Base-by-base conservation (phyloP, 2,113 vertebrate species). In the Suncus etruscus region DNA sequence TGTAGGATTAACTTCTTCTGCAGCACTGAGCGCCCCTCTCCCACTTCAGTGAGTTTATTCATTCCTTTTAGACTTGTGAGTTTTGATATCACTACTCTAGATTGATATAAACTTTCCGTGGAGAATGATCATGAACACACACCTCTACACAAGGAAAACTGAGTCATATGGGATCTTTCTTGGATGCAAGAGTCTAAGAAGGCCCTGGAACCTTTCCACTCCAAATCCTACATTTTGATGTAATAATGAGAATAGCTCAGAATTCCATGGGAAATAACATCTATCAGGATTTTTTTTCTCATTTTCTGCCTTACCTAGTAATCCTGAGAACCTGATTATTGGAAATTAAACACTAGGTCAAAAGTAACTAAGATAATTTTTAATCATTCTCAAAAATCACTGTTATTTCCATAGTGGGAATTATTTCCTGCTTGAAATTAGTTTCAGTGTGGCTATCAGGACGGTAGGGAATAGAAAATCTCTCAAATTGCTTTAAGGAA, bases 371-470 rank as follows among this genome's bases (percentile, higher is more conserved):
- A 51, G 63, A 91, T 86, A 61, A 81, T 45, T 39, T 47, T 29
- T 65, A 68, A 51, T 83, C 14, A 39, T 86, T 89, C 65, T 18
- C 73, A 73, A 86, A 54, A 39, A 39, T 39, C 39, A 39, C 5
- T 74, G 58, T 61, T 80, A 82, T 92, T 94, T 91, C 86, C 47
- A 29, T 51, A 54, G 24, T 74, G 76, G 68, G n/a, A 89, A 83
- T 91, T 76, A 92, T 88, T 93, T 95, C 81, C 88, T 93, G 73
- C 82, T 86, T 83, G 63, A 90, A 58, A 76, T 89, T 70, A 58
- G 58, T 87, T 90, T 88, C 73, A 15, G 20, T 90, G 81, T 51
- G 47, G 15, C n/a, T 70, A 18, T 80, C 63, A 63, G 29, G 12
- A 22, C 90, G 74, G 3, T 16, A 83, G 58, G 68, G 83, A 83